These are phyloP conservation scores for Pterophyllum scalare DNA, from an alignment of 2,113 vertebrate species.

Conservation along the genomic window DNA sequence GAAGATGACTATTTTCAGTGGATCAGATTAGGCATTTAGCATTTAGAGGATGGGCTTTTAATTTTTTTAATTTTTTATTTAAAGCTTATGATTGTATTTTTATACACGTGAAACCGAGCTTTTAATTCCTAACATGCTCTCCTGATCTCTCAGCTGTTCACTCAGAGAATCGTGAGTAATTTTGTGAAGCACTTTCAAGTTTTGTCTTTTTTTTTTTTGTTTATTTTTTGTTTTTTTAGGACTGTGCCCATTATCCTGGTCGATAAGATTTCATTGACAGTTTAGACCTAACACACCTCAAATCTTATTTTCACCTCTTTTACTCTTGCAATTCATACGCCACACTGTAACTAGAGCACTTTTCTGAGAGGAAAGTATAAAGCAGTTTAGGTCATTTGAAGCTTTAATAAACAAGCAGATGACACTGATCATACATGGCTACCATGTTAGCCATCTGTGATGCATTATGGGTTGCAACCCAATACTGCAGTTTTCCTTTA, in stretches of 20 bases:
- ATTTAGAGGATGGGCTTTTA: background rate
- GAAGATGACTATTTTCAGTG: background rate
- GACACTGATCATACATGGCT: conserved; percentile 34
- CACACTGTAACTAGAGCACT: conserved; percentile 20
- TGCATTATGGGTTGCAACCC: background rate
- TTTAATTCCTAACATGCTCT: background rate
- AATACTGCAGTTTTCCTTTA: conserved; percentile 23
- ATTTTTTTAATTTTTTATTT: conserved; percentile 9
- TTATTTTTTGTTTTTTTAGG: background rate
- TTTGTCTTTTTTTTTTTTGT: background rate
- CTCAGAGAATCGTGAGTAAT: conserved; percentile 7
- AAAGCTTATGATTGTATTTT: background rate
- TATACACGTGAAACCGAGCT: conserved; percentile 1
- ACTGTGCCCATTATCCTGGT: background rate
- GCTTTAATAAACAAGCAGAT: conserved; percentile 48
- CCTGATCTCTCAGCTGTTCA: conserved; percentile 3
- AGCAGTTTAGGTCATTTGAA: conserved; percentile 39
- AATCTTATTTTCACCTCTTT: conserved; percentile 6
- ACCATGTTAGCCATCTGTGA: conserved; percentile 45
- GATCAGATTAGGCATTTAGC: background rate
- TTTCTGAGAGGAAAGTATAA: conserved; percentile 26
- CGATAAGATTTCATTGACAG: background rate
- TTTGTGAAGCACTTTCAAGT: conserved; percentile 16
- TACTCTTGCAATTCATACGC: background rate
- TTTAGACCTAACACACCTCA: conserved; percentile 4